A percentile compares a stretch with the other conserved stretches of the same genome.
These are phyloP conservation scores for Aramus guarauna DNA, from an alignment of 2,113 vertebrate genomes.

Conservation along the genomic window DNA sequence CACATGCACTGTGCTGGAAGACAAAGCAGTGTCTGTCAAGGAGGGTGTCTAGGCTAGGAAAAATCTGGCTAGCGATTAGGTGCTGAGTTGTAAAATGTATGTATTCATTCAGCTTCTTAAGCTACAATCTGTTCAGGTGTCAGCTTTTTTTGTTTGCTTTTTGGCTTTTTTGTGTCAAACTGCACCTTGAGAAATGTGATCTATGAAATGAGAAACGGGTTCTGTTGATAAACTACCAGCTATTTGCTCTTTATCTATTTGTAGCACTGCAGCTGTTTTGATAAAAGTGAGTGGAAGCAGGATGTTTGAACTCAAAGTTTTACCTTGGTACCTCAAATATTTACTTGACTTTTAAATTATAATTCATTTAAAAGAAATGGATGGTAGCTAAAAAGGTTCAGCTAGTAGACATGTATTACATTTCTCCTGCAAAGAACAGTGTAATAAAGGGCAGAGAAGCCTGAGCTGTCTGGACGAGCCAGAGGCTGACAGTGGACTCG, in stretches of 20 bases:
- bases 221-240: not conserved
- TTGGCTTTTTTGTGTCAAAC: not conserved
- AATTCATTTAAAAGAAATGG: not conserved
- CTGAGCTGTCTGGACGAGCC: not conserved
- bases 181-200: not conserved
- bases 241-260: not conserved
- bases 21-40: not conserved
- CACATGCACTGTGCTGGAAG: fast-evolving
- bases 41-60: not conserved
- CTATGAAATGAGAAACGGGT: not conserved
- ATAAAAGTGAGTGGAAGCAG: not conserved
- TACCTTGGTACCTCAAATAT: not conserved
- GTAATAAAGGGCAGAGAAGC: not conserved
- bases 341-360: not conserved
- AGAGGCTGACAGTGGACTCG: not conserved
- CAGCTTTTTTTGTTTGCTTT: not conserved
- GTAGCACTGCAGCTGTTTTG: not conserved
- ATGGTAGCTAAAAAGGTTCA: not conserved
- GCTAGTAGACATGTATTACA: not conserved
- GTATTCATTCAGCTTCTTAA: not conserved
- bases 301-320: not conserved
- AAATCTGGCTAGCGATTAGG: not conserved
- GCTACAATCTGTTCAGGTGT: not conserved
- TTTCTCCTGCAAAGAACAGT: not conserved
- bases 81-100: not conserved